These are phyloP conservation scores for Drosophila tripunctata DNA, from an alignment of 2,888 invertebrate genomes.

Conservation along the genomic window DNA sequence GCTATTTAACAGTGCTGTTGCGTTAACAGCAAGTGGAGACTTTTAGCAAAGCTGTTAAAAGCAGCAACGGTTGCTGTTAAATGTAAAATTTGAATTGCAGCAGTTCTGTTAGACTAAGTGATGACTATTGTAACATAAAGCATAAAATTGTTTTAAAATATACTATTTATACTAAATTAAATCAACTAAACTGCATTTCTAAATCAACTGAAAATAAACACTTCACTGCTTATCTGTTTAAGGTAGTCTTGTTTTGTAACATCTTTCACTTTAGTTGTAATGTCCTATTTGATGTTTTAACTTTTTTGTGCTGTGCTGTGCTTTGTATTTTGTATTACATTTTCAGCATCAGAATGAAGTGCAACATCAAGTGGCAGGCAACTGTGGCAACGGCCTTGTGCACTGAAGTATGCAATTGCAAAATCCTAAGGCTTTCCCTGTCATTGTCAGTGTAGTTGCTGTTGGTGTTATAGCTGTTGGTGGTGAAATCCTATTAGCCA, in stretches of 20 bases:
- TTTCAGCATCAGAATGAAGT: slow-evolving; percentile 36
- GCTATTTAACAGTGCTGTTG: slow-evolving; percentile 7
- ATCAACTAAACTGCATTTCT: too few relatives aligned
- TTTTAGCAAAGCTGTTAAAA: slow-evolving; percentile 19
- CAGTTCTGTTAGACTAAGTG: not conserved
- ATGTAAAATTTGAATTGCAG: not conserved
- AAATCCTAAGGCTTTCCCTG: slow-evolving; percentile 50
- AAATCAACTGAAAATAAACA: too few relatives aligned
- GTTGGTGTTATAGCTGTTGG: slow-evolving; percentile 21
- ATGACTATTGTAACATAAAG: too few relatives aligned
- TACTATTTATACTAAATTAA: too few relatives aligned
- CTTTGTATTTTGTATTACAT: slow-evolving; percentile 7
- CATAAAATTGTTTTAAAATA: too few relatives aligned
- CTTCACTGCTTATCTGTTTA: slow-evolving; percentile 1
- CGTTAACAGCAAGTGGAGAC: slow-evolving; percentile 45
- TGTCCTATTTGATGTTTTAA: not conserved
- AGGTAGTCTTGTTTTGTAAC: not conserved
- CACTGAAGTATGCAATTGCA: slow-evolving; percentile 67
- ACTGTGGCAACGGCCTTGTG: slow-evolving; percentile 50
- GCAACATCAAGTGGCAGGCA: slow-evolving; percentile 55
- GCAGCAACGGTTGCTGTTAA: not conserved
- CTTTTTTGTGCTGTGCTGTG: not conserved
- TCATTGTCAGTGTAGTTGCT: slow-evolving; percentile 31
- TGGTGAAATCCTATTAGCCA: slow-evolving; percentile 72
- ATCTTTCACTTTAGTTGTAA: slow-evolving; percentile 1